phyloP scores from a whole-genome alignment of 1,140 invertebrate genomes.

The Vanessa tameamea region DNA sequence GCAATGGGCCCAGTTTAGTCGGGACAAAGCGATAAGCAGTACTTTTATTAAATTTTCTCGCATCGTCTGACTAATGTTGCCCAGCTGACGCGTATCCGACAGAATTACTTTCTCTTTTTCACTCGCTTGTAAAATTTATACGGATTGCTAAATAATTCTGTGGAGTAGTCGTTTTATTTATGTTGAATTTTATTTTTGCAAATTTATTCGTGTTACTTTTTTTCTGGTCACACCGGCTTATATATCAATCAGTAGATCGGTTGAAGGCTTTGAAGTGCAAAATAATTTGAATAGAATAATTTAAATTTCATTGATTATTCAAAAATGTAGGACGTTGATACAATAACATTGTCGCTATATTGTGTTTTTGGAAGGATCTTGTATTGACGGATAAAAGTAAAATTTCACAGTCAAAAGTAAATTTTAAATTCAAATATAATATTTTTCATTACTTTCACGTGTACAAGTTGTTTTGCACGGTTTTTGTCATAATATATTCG shows the following conservation, averaged over 20 bases:
- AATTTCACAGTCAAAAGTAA: too few species aligned
- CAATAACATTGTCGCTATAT: too few species aligned
- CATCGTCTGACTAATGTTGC: conserved; percentile 73
- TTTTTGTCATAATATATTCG: too few species aligned
- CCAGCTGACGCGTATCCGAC: conserved; percentile 72
- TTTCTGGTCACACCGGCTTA: not conserved
- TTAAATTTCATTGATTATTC: not conserved
- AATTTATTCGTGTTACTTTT: conserved; percentile 2
- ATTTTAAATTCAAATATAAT: too few species aligned
- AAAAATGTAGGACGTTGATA: too few species aligned
- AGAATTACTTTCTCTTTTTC: conserved; percentile 67
- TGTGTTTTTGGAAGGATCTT: too few species aligned
- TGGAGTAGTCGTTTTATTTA: conserved; percentile 9
- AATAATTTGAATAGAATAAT: not conserved
- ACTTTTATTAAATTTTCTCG: conserved; percentile 78
- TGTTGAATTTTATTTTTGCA: conserved; percentile 2
- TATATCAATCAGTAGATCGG: not conserved
- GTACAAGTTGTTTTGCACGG: too few species aligned
- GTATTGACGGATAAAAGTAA: too few species aligned
- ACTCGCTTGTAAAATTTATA: conserved; percentile 38
- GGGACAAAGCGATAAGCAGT: conserved; percentile 58
- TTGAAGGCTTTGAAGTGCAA: not conserved
- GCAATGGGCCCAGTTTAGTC: conserved; percentile 40
- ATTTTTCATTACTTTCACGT: too few species aligned
- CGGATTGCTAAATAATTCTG: conserved; percentile 16